phyloP scores from a whole-genome alignment of 2,797 vertebrate genomes.

The Sebastes iracundus region DNA sequence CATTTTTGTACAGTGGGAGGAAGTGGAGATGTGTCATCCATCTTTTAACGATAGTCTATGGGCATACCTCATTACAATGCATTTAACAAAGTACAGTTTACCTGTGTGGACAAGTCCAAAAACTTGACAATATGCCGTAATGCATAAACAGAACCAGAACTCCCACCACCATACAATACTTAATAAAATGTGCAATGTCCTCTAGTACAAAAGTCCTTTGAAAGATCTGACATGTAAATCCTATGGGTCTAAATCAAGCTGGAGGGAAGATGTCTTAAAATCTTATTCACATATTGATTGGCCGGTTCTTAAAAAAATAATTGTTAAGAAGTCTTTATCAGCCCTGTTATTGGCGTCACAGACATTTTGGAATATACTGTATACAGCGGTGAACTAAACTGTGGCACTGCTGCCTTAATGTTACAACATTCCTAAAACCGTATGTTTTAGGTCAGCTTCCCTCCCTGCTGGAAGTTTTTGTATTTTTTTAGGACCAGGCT shows the following conservation, averaged over 20 bases:
- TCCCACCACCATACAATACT: not conserved
- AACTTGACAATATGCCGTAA: not conserved
- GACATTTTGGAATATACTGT: not conserved
- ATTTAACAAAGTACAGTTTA: not conserved
- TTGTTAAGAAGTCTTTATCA: not conserved
- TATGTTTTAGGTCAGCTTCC: not conserved
- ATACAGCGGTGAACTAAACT: not conserved
- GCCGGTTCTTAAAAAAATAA: not conserved
- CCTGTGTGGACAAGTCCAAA: not conserved
- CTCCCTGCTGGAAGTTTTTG: not conserved
- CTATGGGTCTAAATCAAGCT: not conserved
- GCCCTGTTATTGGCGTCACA: not conserved
- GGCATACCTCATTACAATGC: not conserved
- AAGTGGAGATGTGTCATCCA: no score
- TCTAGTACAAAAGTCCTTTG: not conserved
- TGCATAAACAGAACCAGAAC: not conserved
- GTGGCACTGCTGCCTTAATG: not conserved
- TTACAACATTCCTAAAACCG: not conserved
- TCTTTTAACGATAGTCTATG: not conserved
- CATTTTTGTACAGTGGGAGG: not conserved
- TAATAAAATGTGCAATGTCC: conserved; percentile 10
- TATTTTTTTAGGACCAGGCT: not conserved
- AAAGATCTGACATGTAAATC: conserved; percentile 14
- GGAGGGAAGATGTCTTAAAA: not conserved
- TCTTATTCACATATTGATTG: not conserved